Conservation (phyloP, 2,113 vertebrate species). For the Elaphurus davidianus region DNA sequence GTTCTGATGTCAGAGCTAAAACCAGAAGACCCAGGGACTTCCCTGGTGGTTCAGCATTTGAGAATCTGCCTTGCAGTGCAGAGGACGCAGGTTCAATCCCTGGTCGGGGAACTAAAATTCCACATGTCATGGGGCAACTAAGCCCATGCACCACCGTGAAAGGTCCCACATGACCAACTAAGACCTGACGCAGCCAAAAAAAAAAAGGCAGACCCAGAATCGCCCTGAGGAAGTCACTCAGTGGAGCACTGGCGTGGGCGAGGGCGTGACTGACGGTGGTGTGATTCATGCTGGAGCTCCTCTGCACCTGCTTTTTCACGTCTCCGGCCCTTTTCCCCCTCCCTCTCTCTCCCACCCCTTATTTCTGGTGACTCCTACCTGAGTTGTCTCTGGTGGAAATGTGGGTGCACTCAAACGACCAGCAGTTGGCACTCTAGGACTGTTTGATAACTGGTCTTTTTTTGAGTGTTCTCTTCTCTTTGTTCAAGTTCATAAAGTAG, state of each 20-base stretch:
- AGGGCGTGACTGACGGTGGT: not conserved
- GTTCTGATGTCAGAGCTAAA: not conserved
- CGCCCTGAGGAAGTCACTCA: not conserved
- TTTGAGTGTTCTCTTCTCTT: not conserved
- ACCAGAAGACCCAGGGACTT: not conserved
- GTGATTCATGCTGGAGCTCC: not conserved
- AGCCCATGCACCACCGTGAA: not conserved
- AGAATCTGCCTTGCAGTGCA: not conserved
- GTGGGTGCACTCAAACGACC: not conserved
- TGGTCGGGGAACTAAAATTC: not conserved
- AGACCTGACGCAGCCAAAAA: not conserved
- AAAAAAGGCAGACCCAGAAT: not conserved
- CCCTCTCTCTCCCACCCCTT: not conserved
- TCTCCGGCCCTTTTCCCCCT: not conserved
- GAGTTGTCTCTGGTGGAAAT: not conserved
- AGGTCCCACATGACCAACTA: not conserved
- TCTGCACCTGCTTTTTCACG: not conserved
- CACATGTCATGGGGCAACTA: not conserved
- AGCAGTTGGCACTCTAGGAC: constrained; percentile 37
- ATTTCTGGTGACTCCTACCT: not conserved
- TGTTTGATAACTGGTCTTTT: not conserved
- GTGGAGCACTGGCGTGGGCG: not conserved
- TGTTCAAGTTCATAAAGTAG: not conserved
- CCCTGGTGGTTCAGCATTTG: not conserved
- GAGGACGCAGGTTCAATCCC: not conserved